A percentile compares a stretch with the other conserved stretches of the same genome.
These are phyloP conservation scores for Hemicentrotus pulcherrimus DNA, from an alignment of 35 echinoderm and acorn worm genomes.

Conservation along the genomic window DNA sequence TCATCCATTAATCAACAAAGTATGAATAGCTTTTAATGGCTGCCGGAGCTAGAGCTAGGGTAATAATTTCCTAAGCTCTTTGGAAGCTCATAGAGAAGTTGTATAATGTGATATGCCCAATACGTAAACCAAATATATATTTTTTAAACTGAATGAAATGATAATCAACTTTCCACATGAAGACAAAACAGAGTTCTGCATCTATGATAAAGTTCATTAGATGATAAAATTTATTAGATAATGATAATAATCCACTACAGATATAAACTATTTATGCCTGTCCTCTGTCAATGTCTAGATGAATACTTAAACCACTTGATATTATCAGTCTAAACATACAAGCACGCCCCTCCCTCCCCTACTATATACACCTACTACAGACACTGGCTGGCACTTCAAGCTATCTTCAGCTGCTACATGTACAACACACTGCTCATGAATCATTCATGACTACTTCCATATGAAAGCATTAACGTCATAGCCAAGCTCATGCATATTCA, in stretches of 20 bases:
- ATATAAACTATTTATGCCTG: background rate
- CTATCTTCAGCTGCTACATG: background rate
- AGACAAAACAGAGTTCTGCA: background rate
- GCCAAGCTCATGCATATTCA: conserved; percentile 10
- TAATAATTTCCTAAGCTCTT: too few species aligned
- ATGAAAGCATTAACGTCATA: background rate
- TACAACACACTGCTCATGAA: background rate
- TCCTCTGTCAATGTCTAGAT: background rate
- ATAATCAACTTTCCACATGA: background rate
- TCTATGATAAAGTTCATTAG: background rate
- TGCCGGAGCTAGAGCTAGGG: too few species aligned
- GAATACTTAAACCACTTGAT: background rate
- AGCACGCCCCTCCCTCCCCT: background rate
- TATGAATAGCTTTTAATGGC: too few species aligned
- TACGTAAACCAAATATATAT: too few species aligned
- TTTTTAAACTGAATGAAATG: background rate
- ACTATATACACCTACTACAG: background rate
- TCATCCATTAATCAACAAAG: too few species aligned
- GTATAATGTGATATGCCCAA: too few species aligned
- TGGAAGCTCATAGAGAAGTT: too few species aligned
- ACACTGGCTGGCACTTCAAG: background rate
- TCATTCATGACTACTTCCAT: background rate
- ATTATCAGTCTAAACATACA: background rate
- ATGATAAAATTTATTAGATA: background rate
- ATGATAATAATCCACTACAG: background rate